Base-by-base conservation (phyloP, 1,140 invertebrate genomes). In the Drosophila triauraria region DNA sequence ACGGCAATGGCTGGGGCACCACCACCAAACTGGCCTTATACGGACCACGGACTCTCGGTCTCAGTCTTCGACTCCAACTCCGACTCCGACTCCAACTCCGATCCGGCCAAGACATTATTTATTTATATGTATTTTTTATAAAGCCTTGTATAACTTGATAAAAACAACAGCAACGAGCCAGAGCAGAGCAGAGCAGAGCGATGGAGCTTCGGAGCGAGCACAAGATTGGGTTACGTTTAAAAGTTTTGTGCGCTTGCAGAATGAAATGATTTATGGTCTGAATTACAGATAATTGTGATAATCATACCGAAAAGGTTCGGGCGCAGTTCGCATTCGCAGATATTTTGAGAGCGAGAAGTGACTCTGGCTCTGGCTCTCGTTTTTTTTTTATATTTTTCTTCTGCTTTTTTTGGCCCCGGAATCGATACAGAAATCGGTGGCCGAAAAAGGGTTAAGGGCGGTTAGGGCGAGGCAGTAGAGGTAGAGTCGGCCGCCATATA, bases 201-300 rank as follows among this genome's bases (percentile, higher is more conserved):
- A 13, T 15, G 23, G 27, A 46, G 25, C 61, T 47, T 27, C 32
- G 64, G 20, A 61, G 46, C 54, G n/a, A 50, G 76, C 68, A 38
- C 46, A 76, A 87, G 80, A 87, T 87, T 88, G 76, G 80, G 80
- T 87, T 87, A 86, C 83, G 79, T 82, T 82, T 80, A 87, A 83
- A 77, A 82, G 77, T 80, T 77, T 78, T 79, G 76, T 79, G 77
- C 68, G 77, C 77, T 75, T 81, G 78, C 74, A 80, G 77, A 84
- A 85, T 85, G 81, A 91, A 91, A 86, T 91, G 90, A 91, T 91
- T 91, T 91, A 91, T 91, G 79, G 88, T 91, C 84, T 76, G 88
- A 91, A 91, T 91, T 91, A 87, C 81, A 91, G 88, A 91, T 91
- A 91, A 91, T 91, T 91, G 90, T 91, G 88, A 91, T 91, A 91